Conservation (phyloP, 1,140 invertebrate genomes). For the Ectropis grisescens region DNA sequence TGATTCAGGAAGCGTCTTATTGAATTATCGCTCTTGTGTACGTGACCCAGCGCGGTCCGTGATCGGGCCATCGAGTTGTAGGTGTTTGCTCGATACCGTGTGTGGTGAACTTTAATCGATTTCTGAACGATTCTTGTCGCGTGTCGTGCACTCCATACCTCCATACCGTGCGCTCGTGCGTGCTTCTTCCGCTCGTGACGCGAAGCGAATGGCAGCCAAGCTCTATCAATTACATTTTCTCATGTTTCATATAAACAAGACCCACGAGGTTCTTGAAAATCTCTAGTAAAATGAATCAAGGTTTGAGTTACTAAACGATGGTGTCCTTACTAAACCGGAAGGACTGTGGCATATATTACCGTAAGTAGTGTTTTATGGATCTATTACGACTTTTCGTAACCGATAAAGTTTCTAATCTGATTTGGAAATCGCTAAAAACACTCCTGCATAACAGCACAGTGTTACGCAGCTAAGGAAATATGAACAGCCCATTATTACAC, state of each 20-base stretch:
- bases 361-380: no score
- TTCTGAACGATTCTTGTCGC: slow-evolving; percentile 41
- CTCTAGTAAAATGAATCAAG: no score
- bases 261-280: neutral
- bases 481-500: no score
- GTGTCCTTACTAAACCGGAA: no score
- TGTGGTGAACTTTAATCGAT: slow-evolving; percentile 45
- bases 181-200: slow-evolving; percentile 10
- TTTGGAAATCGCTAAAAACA: no score
- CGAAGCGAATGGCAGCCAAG: no score
- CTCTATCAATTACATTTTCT: neutral
- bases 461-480: no score
- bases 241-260: neutral
- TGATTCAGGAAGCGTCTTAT: slow-evolving; percentile 44
- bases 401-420: no score
- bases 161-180: slow-evolving; percentile 21
- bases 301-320: no score
- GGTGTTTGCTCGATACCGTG: slow-evolving; percentile 48
- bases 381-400: no score
- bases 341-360: no score
- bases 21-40: slow-evolving; percentile 44
- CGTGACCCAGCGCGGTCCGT: slow-evolving; percentile 32
- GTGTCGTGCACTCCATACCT: slow-evolving; percentile 8
- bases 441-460: no score
- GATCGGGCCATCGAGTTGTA: slow-evolving; percentile 31